Percentiles rank a stretch among this genome's conserved stretches.
phyloP scores from a whole-genome alignment of 2,113 vertebrate species.

The Pollachius pollachius region DNA sequence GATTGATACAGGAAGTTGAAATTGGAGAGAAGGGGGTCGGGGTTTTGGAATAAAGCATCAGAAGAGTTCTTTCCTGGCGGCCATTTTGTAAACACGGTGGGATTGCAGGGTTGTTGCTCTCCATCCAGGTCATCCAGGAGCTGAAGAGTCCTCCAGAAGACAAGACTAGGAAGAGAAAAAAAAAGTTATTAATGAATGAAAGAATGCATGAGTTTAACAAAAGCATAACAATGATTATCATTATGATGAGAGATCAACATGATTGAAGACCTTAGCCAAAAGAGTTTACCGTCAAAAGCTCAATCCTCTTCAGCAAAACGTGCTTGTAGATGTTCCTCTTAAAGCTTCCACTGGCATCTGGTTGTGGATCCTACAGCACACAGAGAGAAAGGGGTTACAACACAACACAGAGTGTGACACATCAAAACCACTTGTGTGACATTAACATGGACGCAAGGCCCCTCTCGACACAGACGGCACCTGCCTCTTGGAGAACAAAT shows the following conservation, averaged over 20 bases:
- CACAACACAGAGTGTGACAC: neutral
- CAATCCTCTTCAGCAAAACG: constrained; percentile 30
- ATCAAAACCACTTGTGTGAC: neutral
- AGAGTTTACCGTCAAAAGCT: neutral
- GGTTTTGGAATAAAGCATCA: constrained; percentile 46
- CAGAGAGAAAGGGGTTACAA: constrained; percentile 15
- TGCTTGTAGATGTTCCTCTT: constrained; percentile 32
- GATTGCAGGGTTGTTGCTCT: constrained; percentile 16
- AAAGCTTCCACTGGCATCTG: constrained; percentile 34
- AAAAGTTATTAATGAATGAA: too few species aligned
- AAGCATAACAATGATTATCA: too few species aligned
- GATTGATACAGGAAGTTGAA: constrained; percentile 41
- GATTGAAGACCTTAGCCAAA: neutral
- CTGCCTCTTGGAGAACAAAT: constrained; percentile 2
- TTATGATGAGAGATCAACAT: neutral
- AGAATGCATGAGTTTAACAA: too few species aligned
- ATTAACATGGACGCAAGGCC: neutral
- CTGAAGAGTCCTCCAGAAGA: constrained; percentile 32
- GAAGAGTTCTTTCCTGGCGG: constrained; percentile 36
- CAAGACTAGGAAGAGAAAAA: constrained; percentile 33
- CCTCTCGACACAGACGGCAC: neutral
- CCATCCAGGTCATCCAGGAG: constrained; percentile 36
- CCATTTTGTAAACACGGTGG: constrained; percentile 41
- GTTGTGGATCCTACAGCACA: constrained; percentile 22
- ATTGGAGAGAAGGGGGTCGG: constrained; percentile 20